Percentiles rank a stretch among this genome's conserved stretches.
These are phyloP conservation scores for Falcunculus frontatus DNA, from an alignment of 2,113 vertebrate genomes.

Conservation along the genomic window DNA sequence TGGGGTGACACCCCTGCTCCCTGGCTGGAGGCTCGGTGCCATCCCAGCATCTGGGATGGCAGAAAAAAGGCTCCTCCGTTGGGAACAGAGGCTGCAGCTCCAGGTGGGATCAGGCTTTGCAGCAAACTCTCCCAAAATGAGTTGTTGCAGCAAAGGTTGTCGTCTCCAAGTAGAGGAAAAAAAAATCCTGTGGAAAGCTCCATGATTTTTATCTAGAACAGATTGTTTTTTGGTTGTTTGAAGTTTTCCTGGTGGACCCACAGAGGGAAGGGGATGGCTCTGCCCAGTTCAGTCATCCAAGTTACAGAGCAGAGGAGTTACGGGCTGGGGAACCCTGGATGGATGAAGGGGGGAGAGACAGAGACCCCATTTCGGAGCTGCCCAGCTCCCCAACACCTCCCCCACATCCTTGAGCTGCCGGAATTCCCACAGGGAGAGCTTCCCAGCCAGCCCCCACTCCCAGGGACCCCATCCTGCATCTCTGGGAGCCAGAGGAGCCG, in stretches of 20 bases:
- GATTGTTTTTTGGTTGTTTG: background rate
- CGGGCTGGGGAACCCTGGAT: background rate
- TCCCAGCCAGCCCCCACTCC: background rate
- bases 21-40: background rate
- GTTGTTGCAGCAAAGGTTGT: background rate
- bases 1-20: background rate
- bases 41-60: background rate
- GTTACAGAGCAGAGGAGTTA: background rate
- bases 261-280: background rate
- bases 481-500: background rate
- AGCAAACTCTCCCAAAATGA: background rate
- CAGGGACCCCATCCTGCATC: background rate
- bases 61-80: rapidly evolving
- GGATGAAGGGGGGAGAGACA: rapidly evolving
- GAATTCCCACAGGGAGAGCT: background rate
- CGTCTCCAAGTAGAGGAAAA: background rate
- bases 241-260: background rate
- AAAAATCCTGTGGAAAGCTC: background rate
- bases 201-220: background rate
- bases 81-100: background rate
- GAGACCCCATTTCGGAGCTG: background rate
- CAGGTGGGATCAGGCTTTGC: background rate
- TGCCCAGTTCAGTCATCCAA: background rate
- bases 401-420: background rate
- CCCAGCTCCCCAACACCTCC: background rate